Base-by-base conservation (phyloP, 37 sponge, comb jelly and placozoan genomes). In the Eunapius fragilis region DNA sequence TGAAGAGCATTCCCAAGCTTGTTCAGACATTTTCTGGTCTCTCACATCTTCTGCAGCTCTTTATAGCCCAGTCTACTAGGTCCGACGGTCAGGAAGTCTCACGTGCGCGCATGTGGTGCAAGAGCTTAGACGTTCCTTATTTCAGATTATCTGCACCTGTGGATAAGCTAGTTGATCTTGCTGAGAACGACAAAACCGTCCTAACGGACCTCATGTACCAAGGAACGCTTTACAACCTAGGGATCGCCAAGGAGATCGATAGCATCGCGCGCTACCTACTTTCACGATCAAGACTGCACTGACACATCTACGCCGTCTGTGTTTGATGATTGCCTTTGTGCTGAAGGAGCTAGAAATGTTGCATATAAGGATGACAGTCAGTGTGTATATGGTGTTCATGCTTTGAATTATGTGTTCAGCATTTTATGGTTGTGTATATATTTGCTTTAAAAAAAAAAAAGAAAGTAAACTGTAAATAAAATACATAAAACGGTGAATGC, bases 91-190 rank as follows among this genome's bases (percentile, higher is more conserved):
- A 79, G 68, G 84, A 89, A 17, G 80, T 82, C 23, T 25, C 34
- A 33, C 72, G 84, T 35, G 89, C 89, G 0, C 77, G 67, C 17
- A 83, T 80, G 12, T 89, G 89, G 89, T 89, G 89, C 74, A 74
- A 89, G 19, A 58, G 74, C 25, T 12, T 89, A 27, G 69, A 47
- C 4, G 41, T 37, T 23, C 67, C 89, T 26, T 84, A 75, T 41
- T 84, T 84, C 77, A 33, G 89, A 26, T 68, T 89, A 26, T 89
- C 89, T 33, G 11, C 37, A 25, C 22, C 41, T 7, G 48, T 87
- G 28, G 68, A 76, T 31, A 67, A 80, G 25, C 36, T 35, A 5
- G 37, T 87, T 12, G 88, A 87, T 2, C 47, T 81, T 38, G 67
- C 70, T 26, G 81, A 76, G 32, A 75, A 24, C n/a, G 72, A 71